Evolutionary conservation across 2,888 invertebrate genomes (phyloP), one percentile per base, ranked within the genome.

Genomic region (Dynastes hyllus): DNA sequence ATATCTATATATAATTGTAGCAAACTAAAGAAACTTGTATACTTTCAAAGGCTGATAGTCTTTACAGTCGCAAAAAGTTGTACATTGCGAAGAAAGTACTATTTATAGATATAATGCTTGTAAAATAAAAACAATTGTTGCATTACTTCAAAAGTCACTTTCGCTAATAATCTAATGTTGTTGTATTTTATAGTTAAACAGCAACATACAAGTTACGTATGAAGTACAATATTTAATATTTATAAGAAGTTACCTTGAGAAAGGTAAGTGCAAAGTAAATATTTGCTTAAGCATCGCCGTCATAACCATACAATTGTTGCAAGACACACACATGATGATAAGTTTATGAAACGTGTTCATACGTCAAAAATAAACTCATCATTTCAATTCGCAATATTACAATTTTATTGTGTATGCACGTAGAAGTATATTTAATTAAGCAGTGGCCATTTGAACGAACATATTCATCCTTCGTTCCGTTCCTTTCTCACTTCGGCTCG

Each of bases 201-300:
- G 40, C 37, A 37, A 69, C n/a, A 29, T 27, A 51, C 22, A 51
- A 50, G 13, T 3, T 50, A 51, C 11, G 51, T 63, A 69, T 11
- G 50, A 63, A 8, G 29, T 63, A 63, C 63, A 45, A 45, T 45
- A 22, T 58, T 58, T 58, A 58, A 58, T 58, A 58, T 70, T 70
- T 53, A 70, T 58, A 58, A 61, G 58, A 73, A 40, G 53, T 58
- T 58, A 73, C 73, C 73, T 73, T 73, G 73, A 73, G 58, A 73
- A 73, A 73, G 73, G 73, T 73, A 73, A 73, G 73, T 73, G 40
- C 22, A 73, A 2, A 40, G 4, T 45, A 58, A 73, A 73, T 58
- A 73, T 73, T 73, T 73, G 58, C 40, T 40, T 58, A 73, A 73
- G 73, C 58, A 40, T 58, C 55, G 37, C 37, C 37, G 40, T 58